These are phyloP conservation scores for Elgaria multicarinata DNA, from an alignment of 2,113 vertebrate species.

Conservation along the genomic window DNA sequence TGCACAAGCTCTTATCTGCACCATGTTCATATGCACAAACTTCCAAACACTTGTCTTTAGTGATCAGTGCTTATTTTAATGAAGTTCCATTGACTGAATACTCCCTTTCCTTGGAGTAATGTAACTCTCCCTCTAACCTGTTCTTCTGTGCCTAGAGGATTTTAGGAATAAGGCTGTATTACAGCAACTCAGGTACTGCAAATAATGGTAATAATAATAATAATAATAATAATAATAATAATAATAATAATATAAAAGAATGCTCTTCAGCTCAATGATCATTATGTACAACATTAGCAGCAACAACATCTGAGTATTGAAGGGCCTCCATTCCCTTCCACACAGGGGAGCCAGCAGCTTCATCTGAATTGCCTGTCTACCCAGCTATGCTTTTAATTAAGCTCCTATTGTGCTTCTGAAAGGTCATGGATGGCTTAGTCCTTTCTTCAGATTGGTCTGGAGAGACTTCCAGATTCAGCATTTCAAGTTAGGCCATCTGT, in stretches of 20 bases:
- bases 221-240: too few relatives aligned
- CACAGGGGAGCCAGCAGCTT: conserved; percentile 59
- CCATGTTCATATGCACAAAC: conserved; percentile 17
- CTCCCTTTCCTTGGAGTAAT: conserved; percentile 23
- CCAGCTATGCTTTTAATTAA: conserved; percentile 81
- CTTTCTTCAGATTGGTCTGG: conserved; percentile 71
- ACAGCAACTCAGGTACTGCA: neutral
- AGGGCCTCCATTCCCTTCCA: conserved; percentile 62
- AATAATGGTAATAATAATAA: neutral
- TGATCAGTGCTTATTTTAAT: neutral
- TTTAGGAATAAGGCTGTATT: neutral
- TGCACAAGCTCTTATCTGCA: conserved; percentile 30
- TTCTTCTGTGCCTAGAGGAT: neutral
- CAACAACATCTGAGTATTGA: conserved; percentile 56
- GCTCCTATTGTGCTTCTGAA: conserved; percentile 79
- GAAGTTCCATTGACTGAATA: conserved; percentile 19
- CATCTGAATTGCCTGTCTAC: conserved; percentile 69
- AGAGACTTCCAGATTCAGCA: conserved; percentile 74
- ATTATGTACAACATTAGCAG: conserved; percentile 9
- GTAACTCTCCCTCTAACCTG: neutral
- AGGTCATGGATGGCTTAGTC: conserved; percentile 77
- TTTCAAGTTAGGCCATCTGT: conserved; percentile 70
- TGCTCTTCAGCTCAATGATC: conserved; percentile 36
- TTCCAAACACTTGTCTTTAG: neutral
- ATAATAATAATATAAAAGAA: neutral